phyloP scores from a whole-genome alignment of 2,797 vertebrate species.

The Tauraco hartlaubi region DNA sequence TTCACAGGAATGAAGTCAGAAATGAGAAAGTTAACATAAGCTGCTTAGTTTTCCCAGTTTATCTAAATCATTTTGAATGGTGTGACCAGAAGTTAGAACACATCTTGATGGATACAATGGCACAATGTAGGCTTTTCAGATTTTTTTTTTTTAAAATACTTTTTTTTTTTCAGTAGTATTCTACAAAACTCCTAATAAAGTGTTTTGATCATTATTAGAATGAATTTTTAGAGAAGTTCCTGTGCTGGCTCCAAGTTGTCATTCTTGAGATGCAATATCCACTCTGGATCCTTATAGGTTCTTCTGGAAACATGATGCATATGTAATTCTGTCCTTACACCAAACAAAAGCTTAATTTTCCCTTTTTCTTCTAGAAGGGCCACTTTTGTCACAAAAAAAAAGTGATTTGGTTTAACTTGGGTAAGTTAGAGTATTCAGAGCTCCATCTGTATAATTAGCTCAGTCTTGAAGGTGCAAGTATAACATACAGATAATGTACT shows the following conservation, averaged over 20 bases:
- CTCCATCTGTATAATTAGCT: not conserved
- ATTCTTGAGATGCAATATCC: not conserved
- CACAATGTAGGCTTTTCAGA: rapidly evolving
- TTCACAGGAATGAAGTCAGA: not conserved
- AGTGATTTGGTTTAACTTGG: not conserved
- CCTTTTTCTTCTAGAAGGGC: not conserved
- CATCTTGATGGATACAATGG: not conserved
- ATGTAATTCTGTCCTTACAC: not conserved
- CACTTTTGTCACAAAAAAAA: not conserved
- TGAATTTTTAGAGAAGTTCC: not conserved
- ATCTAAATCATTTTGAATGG: not conserved
- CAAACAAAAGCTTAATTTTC: not conserved
- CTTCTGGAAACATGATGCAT: not conserved
- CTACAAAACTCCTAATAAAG: not conserved
- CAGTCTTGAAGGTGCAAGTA: not conserved
- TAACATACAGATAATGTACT: not conserved
- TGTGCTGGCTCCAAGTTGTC: not conserved
- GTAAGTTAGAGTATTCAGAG: not conserved
- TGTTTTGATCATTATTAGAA: not conserved
- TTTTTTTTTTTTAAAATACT: not conserved
- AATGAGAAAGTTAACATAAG: not conserved
- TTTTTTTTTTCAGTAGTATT: not conserved
- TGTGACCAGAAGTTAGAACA: not conserved
- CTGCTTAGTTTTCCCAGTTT: not conserved
- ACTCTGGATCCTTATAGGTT: not conserved